These are phyloP conservation scores for Macrostomum lignano DNA, from an alignment of 1,140 invertebrate species.

Conservation along the genomic window DNA sequence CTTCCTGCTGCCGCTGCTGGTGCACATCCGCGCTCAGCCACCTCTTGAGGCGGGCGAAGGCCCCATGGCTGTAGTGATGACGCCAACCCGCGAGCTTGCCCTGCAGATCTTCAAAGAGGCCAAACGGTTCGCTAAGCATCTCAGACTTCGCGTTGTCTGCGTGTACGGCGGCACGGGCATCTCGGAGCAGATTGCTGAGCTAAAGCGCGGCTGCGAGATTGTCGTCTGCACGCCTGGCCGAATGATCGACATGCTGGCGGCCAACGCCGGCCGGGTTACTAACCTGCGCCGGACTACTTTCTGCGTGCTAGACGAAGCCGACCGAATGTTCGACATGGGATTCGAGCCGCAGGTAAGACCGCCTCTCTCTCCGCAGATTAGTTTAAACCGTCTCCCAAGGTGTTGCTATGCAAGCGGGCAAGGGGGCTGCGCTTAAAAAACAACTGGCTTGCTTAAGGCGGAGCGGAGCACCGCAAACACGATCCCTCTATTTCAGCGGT, in stretches of 20 bases:
- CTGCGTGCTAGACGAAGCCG: constrained; percentile 87
- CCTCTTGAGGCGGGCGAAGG: constrained; percentile 74
- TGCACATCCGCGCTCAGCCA: constrained; percentile 79
- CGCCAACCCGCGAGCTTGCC: constrained; percentile 81
- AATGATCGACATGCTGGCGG: constrained; percentile 98
- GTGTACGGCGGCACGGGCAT: constrained; percentile 95
- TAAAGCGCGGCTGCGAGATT: constrained; percentile 87
- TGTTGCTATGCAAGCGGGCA: too few species aligned
- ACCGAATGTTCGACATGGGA: constrained; percentile 99
- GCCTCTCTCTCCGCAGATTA: too few species aligned
- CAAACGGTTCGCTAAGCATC: constrained; percentile 65
- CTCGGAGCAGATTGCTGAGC: constrained; percentile 78
- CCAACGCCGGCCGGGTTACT: constrained; percentile 82
- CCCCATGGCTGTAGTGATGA: constrained; percentile 75
- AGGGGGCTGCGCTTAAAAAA: too few species aligned
- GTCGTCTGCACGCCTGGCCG: constrained; percentile 93
- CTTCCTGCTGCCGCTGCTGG: constrained; percentile 87
- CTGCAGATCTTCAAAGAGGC: constrained; percentile 96
- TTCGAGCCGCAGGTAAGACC: constrained; percentile 98
- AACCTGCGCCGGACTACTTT: constrained; percentile 81
- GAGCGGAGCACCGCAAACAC: too few species aligned
- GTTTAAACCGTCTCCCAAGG: too few species aligned
- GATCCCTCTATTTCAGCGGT: too few species aligned
- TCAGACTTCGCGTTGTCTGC: constrained; percentile 59
- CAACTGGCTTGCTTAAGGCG: too few species aligned